These are phyloP conservation scores for Podarcis cretensis DNA, from an alignment of 2,113 vertebrate genomes.

Conservation along the genomic window DNA sequence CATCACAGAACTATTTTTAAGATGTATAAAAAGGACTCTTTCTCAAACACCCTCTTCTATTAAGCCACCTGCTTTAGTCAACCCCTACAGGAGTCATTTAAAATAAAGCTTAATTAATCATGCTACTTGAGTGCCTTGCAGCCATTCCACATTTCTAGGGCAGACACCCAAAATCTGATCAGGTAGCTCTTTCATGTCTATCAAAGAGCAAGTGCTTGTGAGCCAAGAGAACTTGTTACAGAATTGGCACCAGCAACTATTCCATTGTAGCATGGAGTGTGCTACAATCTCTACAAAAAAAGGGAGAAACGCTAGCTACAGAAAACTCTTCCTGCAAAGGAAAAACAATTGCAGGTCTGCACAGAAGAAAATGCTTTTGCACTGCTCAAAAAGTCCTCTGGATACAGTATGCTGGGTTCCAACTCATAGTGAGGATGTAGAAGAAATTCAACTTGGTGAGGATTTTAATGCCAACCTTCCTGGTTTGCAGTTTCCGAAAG, in stretches of 20 bases:
- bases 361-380: not conserved
- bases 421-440: too few relatives aligned
- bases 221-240: not conserved
- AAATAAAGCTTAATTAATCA: conserved; percentile 39
- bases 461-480: not conserved
- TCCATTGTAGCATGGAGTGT: not conserved
- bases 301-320: not conserved
- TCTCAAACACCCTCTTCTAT: conserved; percentile 20
- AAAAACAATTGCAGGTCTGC: not conserved
- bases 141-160: conserved; percentile 18
- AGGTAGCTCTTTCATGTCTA: conserved; percentile 19
- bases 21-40: conserved; percentile 3
- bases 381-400: not conserved
- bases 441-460: too few relatives aligned
- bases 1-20: conserved; percentile 13
- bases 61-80: conserved; percentile 26
- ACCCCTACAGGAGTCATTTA: conserved; percentile 15
- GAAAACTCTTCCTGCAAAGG: not conserved
- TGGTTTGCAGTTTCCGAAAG: too few relatives aligned
- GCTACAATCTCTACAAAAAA: not conserved
- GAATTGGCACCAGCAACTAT: not conserved
- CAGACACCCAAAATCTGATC: conserved; percentile 7
- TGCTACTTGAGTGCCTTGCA: not conserved
- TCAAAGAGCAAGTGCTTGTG: conserved; percentile 7
- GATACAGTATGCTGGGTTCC: not conserved